Evolutionary conservation across 2,888 invertebrate species (phyloP).

Genomic region (Coremacera marginata): DNA sequence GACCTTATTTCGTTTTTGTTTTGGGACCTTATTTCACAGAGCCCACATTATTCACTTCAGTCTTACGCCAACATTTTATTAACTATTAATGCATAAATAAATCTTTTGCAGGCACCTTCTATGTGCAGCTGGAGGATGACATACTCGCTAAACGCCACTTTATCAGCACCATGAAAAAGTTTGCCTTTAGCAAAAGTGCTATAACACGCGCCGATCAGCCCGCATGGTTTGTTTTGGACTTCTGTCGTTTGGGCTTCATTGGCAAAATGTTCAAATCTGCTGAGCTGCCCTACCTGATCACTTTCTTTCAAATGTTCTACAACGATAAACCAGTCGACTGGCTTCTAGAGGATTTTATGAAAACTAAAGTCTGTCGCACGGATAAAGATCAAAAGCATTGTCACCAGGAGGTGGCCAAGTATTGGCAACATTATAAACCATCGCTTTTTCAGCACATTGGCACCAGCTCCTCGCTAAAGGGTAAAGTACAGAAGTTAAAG

Average conservation of each 20-base stretch:
- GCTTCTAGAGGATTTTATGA: constrained; percentile 90
- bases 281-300: constrained; percentile 86
- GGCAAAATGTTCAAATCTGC: constrained; percentile 91
- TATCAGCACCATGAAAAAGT: constrained; percentile 86
- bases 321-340: constrained; percentile 97
- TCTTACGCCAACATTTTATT: too few species aligned
- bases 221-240: constrained; percentile 91
- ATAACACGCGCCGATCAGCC: constrained; percentile 71
- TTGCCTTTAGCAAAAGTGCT: constrained; percentile 82
- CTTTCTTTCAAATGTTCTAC: constrained; percentile 95
- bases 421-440: constrained; percentile 89
- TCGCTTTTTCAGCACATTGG: constrained; percentile 97
- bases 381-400: constrained; percentile 89
- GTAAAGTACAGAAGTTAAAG: constrained; percentile 96
- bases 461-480: constrained; percentile 92
- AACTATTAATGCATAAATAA: too few species aligned
- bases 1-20: too few species aligned
- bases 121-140: constrained; percentile 95
- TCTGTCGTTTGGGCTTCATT: constrained; percentile 94
- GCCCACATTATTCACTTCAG: too few species aligned
- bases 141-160: constrained; percentile 89
- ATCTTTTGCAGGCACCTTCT: constrained; percentile 74
- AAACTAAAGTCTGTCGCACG: constrained; percentile 89
- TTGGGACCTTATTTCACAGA: too few species aligned
- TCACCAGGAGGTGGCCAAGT: constrained; percentile 78